Base-by-base conservation (phyloP, 1,140 invertebrate species). In the Drosophila quadrilineata region DNA sequence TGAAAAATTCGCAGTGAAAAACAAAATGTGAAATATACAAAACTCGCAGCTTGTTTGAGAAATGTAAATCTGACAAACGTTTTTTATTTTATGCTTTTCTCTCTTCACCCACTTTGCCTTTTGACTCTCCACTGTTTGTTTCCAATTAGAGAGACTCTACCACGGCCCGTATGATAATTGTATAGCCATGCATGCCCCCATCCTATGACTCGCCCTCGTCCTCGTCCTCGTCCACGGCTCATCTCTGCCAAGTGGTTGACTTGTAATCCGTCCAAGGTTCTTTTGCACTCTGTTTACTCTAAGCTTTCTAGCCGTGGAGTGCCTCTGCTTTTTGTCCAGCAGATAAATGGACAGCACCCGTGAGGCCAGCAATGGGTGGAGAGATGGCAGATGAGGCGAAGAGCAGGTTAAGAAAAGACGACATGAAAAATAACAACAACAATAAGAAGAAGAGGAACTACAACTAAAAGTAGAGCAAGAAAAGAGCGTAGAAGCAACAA, bases 91-190 rank as follows among this genome's bases (percentile, higher is more conserved):
- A 45, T 48, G 29, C 41, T 72, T 59, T 56, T 75, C 46, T n/a
- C n/a, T n/a, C n/a, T n/a, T n/a, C n/a, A n/a, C n/a, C n/a, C n/a
- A n/a, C n/a, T n/a, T n/a, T n/a, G 45, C 17, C 68, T 75, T 80
- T 72, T 80, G 71, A 80, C 71, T 75, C 50, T 63, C 71, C 80
- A 76, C 76, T 80, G 76, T 80, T 80, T 80, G 76, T 75, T 80
- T 80, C 76, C 76, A 80, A 80, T 80, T 80, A 80, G 76, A 80
- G 62, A 58, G 62, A 52, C 26, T 40, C 53, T 58, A 75, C 76
- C 71, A 75, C 65, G 76, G 71, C 67, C 62, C 76, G 76, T 72
- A 68, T 80, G 76, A 80, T 80, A 80, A 80, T 80, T 80, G 76
- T 75, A 80, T 80, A 75, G 75, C 71, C 67, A 80, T 80, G 62